Percentiles rank a stretch among this genome's conserved stretches.
Conservation (phyloP, 2,797 vertebrate species). For the Periophthalmus magnuspinnatus region DNA sequence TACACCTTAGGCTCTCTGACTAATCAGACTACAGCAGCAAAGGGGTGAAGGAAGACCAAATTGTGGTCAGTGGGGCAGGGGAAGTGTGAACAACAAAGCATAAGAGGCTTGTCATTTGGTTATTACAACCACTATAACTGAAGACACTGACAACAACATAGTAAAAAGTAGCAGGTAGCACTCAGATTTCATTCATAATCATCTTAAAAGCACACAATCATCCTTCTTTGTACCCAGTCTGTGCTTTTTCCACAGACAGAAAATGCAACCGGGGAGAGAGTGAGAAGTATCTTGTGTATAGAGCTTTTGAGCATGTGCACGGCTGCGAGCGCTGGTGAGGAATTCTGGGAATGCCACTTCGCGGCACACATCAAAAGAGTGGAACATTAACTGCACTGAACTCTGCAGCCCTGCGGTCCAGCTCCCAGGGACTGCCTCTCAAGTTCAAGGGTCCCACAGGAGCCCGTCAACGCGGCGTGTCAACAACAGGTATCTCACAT, state of each 20-base stretch:
- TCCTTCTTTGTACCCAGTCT: conserved; percentile 16
- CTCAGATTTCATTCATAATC: neutral
- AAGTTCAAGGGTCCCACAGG: conserved; percentile 68
- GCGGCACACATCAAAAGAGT: conserved; percentile 72
- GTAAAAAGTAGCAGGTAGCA: neutral
- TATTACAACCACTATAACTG: neutral
- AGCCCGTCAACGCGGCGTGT: conserved; percentile 56
- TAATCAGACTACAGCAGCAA: neutral
- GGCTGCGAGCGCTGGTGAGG: conserved; percentile 67
- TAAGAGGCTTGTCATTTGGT: neutral
- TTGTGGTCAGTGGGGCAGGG: neutral
- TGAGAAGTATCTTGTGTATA: conserved; percentile 60
- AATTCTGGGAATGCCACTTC: conserved; percentile 79
- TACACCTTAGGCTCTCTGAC: neutral
- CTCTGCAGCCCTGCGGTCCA: conserved; percentile 58
- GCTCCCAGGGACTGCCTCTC: conserved; percentile 61
- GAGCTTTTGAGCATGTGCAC: conserved; percentile 64
- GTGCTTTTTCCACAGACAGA: conserved; percentile 29
- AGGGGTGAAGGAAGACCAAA: neutral
- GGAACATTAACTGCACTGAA: conserved; percentile 78
- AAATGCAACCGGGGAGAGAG: conserved; percentile 32
- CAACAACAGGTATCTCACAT: conserved; percentile 69
- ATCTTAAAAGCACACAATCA: conserved; percentile 8
- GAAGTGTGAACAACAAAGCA: neutral
- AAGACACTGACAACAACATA: neutral